A percentile compares a stretch with the other conserved stretches of the same genome.
Evolutionary conservation across 2,113 vertebrate species (phyloP).

Genomic region (Tragelaphus strepsiceros): DNA sequence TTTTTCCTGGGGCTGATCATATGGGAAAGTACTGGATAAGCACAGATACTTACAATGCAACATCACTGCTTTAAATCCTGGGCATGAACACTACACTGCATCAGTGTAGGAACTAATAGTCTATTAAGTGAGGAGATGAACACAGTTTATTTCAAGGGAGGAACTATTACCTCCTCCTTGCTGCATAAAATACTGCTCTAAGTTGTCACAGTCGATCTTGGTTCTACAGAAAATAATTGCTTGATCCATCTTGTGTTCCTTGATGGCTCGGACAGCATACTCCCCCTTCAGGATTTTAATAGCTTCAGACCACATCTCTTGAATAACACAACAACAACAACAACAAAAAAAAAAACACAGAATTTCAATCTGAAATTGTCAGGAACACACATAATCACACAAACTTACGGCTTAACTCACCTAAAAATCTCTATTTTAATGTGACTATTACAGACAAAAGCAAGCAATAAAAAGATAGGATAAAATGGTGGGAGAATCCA

Average conservation of each 20-base stretch:
- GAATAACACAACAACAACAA: neutral
- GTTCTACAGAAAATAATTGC: slow-evolving; percentile 98
- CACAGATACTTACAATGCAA: neutral
- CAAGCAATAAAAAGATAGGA: neutral
- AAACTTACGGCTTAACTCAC: neutral
- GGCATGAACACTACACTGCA: neutral
- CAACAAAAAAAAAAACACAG: neutral
- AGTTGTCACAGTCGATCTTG: slow-evolving; percentile 98
- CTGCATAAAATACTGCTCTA: slow-evolving; percentile 97
- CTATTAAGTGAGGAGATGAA: neutral
- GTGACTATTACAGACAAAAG: neutral
- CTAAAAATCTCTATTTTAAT: neutral
- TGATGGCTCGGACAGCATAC: slow-evolving; percentile 91
- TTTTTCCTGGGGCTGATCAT: neutral
- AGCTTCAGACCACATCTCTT: slow-evolving; percentile 99
- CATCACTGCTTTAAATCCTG: neutral
- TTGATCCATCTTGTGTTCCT: slow-evolving; percentile 99
- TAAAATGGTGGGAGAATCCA: neutral
- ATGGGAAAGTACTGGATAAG: neutral
- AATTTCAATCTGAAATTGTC: slow-evolving; percentile 18
- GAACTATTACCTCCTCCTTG: slow-evolving; percentile 91
- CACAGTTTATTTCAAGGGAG: neutral
- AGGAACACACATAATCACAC: neutral
- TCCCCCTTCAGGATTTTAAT: slow-evolving; percentile 97
- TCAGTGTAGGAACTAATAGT: neutral